A percentile compares a stretch with the other conserved stretches of the same genome.
Conservation (phyloP, 2,113 vertebrate species). For the Zapornia atra region DNA sequence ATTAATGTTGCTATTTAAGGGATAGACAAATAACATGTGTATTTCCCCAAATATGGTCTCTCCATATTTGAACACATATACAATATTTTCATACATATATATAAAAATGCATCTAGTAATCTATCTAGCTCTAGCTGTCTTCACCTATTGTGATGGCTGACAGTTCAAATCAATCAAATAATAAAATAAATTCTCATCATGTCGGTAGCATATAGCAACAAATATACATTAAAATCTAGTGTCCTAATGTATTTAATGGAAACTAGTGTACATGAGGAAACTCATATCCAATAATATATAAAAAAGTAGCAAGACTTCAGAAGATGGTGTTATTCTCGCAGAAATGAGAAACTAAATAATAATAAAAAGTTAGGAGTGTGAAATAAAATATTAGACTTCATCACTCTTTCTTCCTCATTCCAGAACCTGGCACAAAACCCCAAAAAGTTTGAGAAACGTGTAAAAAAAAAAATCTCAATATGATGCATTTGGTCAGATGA, state of each 20-base stretch:
- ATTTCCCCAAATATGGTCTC: neutral
- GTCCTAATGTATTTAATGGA: neutral
- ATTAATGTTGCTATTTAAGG: neutral
- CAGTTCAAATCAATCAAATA: neutral
- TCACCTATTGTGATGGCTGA: neutral
- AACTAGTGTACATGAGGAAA: neutral
- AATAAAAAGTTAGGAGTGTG: neutral
- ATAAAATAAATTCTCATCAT: neutral
- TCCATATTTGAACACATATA: neutral
- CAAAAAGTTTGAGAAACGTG: neutral
- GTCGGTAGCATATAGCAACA: neutral
- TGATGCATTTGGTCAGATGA: neutral
- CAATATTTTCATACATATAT: neutral
- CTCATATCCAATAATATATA: neutral
- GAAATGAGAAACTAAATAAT: neutral
- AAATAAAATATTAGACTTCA: neutral
- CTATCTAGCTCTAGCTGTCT: neutral
- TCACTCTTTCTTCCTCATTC: neutral
- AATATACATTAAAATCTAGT: neutral
- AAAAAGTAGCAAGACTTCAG: neutral
- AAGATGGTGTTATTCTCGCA: neutral
- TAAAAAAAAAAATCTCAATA: neutral
- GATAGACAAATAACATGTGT: neutral
- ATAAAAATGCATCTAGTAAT: neutral
- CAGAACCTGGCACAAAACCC: neutral